These are phyloP conservation scores for Crenuchus spilurus DNA, from an alignment of 2,797 vertebrate species.

Conservation along the genomic window DNA sequence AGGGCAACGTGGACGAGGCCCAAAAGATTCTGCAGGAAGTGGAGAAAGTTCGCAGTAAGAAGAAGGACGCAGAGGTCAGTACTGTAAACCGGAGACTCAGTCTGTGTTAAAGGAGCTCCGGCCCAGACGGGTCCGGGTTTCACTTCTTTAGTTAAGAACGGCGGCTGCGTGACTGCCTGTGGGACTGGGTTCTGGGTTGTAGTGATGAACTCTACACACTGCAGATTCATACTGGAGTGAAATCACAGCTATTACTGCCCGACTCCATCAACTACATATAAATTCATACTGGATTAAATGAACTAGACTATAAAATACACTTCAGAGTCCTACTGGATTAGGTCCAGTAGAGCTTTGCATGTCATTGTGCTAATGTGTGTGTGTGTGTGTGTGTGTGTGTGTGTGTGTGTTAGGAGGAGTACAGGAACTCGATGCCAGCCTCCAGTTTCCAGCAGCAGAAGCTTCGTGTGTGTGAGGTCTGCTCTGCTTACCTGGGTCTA, in stretches of 20 bases:
- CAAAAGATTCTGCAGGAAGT: constrained; percentile 97
- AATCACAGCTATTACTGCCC: not conserved
- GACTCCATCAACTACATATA: not conserved
- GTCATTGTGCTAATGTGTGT: not conserved
- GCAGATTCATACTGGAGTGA: too few relatives aligned
- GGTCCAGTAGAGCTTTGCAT: not conserved
- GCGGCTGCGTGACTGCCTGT: too few relatives aligned
- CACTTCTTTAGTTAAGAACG: too few relatives aligned
- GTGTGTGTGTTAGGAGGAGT: constrained; percentile 86
- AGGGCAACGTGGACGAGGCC: constrained; percentile 97
- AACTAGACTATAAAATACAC: too few relatives aligned
- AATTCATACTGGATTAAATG: not conserved
- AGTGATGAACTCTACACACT: too few relatives aligned
- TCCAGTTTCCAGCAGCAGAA: constrained; percentile 99
- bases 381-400: not conserved
- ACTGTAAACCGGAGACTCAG: too few relatives aligned
- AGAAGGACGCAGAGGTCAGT: constrained; percentile 96
- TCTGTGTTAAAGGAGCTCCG: too few relatives aligned
- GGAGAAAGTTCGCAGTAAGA: constrained; percentile 93
- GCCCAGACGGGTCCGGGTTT: too few relatives aligned
- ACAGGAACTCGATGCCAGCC: constrained; percentile 98
- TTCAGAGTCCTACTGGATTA: not conserved
- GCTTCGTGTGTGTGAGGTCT: constrained; percentile 96
- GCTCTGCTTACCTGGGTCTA: constrained; percentile 96
- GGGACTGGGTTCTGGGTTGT: too few relatives aligned